A percentile compares a stretch with the other conserved stretches of the same genome.
These are phyloP conservation scores for Australoheros facetus DNA, from an alignment of 2,797 vertebrate genomes.

Conservation along the genomic window DNA sequence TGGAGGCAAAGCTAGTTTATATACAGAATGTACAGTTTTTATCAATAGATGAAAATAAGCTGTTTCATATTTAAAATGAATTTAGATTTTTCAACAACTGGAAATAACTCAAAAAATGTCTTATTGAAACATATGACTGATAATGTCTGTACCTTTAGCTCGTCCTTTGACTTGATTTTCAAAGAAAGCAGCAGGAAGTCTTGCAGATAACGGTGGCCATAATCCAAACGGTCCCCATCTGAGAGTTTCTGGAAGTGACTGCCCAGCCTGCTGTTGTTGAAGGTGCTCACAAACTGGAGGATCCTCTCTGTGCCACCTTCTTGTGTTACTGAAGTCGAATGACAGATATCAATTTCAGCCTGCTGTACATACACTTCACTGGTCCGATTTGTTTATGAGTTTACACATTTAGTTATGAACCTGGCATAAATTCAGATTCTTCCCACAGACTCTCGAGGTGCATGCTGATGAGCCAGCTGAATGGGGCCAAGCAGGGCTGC, in stretches of 20 bases:
- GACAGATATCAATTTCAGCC: not conserved
- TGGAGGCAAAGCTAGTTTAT: not conserved
- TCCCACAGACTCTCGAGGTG: conserved; percentile 78
- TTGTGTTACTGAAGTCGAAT: conserved; percentile 42
- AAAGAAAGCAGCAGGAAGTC: conserved; percentile 76
- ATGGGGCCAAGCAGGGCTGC: conserved; percentile 64
- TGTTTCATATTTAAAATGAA: not conserved
- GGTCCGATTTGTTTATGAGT: not conserved
- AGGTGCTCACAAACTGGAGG: conserved; percentile 71
- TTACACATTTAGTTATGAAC: conserved; percentile 32
- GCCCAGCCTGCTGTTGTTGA: conserved; percentile 66
- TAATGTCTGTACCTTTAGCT: conserved; percentile 59
- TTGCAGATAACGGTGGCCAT: conserved; percentile 58
- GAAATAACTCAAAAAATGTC: not conserved
- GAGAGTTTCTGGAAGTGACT: conserved; percentile 64
- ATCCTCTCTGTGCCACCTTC: conserved; percentile 51
- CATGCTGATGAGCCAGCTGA: conserved; percentile 77
- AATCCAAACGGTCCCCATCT: conserved; percentile 45
- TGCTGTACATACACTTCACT: rapidly evolving
- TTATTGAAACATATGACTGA: not conserved
- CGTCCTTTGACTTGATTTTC: conserved; percentile 65
- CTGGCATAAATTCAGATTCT: conserved; percentile 78
- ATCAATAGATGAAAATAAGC: no score
- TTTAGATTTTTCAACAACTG: not conserved
- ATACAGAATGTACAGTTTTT: no score